phyloP scores from a whole-genome alignment of 2,888 invertebrate genomes.

The Chrysolina haemoptera region DNA sequence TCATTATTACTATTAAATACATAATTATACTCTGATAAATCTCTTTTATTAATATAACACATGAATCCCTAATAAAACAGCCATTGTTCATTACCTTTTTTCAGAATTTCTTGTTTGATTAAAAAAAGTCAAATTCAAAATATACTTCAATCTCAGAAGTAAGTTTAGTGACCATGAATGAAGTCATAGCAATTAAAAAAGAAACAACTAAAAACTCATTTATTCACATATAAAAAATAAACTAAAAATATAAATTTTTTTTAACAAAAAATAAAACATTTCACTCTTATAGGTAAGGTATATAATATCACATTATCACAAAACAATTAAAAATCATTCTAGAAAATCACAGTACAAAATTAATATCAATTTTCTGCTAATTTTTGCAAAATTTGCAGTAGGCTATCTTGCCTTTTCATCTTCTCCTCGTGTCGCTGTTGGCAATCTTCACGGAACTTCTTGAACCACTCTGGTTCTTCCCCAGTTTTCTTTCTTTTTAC shows the following conservation, averaged over 20 bases:
- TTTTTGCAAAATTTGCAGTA: slow-evolving; percentile 20
- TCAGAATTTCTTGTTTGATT: no score
- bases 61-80: no score
- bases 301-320: slow-evolving; percentile 6
- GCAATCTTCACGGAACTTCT: slow-evolving; percentile 25
- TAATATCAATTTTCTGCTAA: slow-evolving; percentile 8
- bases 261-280: slow-evolving; percentile 7
- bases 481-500: slow-evolving; percentile 21
- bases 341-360: slow-evolving; percentile 15
- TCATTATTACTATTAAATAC: neutral
- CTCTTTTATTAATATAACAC: slow-evolving; percentile 7
- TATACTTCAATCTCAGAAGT: neutral
- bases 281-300: slow-evolving; percentile 13
- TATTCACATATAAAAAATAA: neutral
- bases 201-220: neutral
- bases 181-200: neutral
- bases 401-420: slow-evolving; percentile 25
- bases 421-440: slow-evolving; percentile 21
- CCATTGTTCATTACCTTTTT: no score
- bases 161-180: neutral
- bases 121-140: neutral
- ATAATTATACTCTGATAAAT: slow-evolving; percentile 5
- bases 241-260: neutral
- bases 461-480: slow-evolving; percentile 24
- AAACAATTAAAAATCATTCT: slow-evolving; percentile 19